Base-by-base conservation (phyloP, 2,797 vertebrate species). In the Notamacropus eugenii region DNA sequence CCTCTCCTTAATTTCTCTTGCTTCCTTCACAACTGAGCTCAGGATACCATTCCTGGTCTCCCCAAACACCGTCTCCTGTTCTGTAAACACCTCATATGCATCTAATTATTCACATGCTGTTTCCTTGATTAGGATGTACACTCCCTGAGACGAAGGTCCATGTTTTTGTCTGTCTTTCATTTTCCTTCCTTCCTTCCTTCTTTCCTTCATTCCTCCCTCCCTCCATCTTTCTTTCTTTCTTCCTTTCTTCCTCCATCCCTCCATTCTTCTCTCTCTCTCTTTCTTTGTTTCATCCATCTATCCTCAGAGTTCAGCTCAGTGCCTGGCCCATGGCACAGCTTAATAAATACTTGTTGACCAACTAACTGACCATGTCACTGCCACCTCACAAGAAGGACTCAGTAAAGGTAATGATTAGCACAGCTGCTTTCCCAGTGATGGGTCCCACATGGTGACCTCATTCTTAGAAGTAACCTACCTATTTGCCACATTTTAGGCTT, bases 281-380 rank as follows among this genome's bases (percentile, higher is more conserved):
- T 9, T 59, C 58, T 57, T 24, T 56, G 19, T 24, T 24, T 22
- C 3, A 22, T 87, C 12, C 27, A 1, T 57, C 56, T 28, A 4
- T 56, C 19, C 92, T 29, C 34, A 93, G 58, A 19, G 82, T 94
- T 90, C 92, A 92, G 31, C 93, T 56, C 92, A 90, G 90, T 59
- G 34, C 8, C 54, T 93, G 91, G 55, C 82, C 93, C 40, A 95
- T 1, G 93, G 56, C 57, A 59, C 40, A 29, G 40, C 29, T 67
- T 67, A 67, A 94, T 95, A 28, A 40, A 10, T 93, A 58, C 91
- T 55, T 55, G 82, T 55, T 24, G 13, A 62, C 46, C 5, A 11
- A 54, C 28, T 94, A 52, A 97, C 52, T 87, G 34, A 59, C 54
- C 24, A 55, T 54, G 54, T 87, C 54, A 55, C 24, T 91, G 34